Evolutionary conservation across 1,140 invertebrate species (phyloP), one percentile per base, ranked within the genome.

Genomic region (Proctacanthus coquilletti): DNA sequence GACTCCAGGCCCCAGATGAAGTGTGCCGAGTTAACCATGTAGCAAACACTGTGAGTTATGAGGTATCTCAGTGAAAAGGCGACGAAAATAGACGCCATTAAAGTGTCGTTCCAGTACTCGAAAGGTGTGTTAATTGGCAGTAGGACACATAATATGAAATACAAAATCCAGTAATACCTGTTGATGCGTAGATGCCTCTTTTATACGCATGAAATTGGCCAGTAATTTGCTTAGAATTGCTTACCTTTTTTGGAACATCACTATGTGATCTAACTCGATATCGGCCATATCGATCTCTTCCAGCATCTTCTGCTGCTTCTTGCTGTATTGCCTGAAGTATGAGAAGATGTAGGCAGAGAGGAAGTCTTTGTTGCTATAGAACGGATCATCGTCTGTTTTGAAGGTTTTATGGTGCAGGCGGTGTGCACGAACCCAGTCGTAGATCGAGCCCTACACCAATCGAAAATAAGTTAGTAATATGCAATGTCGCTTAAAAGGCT

Each of bases 351-450:
- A 89, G 8, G 87, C 70, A 51, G 84, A 86, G 34, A 86, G 60
- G 50, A 96, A 91, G 6, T 89, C 88, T 45, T 80, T 75, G 3
- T 74, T 77, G 42, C 80, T 75, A 54, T 94, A 84, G 53, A 84
- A 93, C 0, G 89, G 89, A 60, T 98, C 93, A 29, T 77, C 75
- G 39, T 93, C 76, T 0, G 91, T 89, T 18, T 80, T 80, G 35
- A 82, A 84, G 53, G 77, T 80, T 38, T 82, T 80, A 47, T 97
- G 93, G 50, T 97, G 92, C 2, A 93, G 67, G 40, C 89, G 71
- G 56, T 98, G 93, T 43, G 81, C 72, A 18, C 71, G 52, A 0
- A 81, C 80, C 77, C 80, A 84, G 38, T 80, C 69, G 46, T 84
- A 80, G 40, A 85, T 74, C 5, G 75, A 60, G 33, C 80, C 79